Base-by-base conservation (phyloP, 1,140 invertebrate genomes). In the Euura saliciscinereae region DNA sequence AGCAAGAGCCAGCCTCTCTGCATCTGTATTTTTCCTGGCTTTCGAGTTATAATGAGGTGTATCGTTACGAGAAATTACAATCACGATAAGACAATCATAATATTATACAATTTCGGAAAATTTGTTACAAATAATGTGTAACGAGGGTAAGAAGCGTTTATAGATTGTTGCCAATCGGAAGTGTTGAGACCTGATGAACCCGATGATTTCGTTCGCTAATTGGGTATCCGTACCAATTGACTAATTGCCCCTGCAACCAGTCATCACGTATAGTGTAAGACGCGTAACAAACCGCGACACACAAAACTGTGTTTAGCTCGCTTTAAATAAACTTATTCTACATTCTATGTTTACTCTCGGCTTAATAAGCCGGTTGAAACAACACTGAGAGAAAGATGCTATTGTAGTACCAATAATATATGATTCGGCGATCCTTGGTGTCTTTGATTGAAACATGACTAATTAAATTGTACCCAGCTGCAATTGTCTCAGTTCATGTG, bases 261-360 rank as follows among this genome's bases (percentile, higher is more conserved):
- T 59, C 51, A 59, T 59, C 51, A n/a, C 51, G 51, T 28, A 1
- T 28, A 28, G 51, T 28, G 28, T 28, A 28, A 28, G 13, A 59
- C 8, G 51, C 51, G 51, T 59, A 11, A 11, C 51, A 59, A 8
- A 28, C 28, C 13, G 51, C 6, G 3, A 59, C 51, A 59, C 51
- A 59, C 51, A 8, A 59, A 59, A 59, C 51, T 59, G 51, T 59
- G 8, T 59, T 8, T 59, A n/a, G 51, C 6, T n/a, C 8, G 51
- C 51, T 59, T 59, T 59, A 59, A 59, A 59, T 59, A 59, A 59
- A 59, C 51, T 59, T 59, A 59, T 59, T 59, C 51, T 59, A 59
- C 51, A 59, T 59, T 59, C 51, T 59, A 59, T 59, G 51, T 59
- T 11, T 59, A 59, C 51, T 59, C 51, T 59, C 51, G 51, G 51